Evolutionary conservation across 2,797 vertebrate genomes (phyloP), one percentile per base, ranked within the genome.

Genomic region (Gorsachius magnificus): DNA sequence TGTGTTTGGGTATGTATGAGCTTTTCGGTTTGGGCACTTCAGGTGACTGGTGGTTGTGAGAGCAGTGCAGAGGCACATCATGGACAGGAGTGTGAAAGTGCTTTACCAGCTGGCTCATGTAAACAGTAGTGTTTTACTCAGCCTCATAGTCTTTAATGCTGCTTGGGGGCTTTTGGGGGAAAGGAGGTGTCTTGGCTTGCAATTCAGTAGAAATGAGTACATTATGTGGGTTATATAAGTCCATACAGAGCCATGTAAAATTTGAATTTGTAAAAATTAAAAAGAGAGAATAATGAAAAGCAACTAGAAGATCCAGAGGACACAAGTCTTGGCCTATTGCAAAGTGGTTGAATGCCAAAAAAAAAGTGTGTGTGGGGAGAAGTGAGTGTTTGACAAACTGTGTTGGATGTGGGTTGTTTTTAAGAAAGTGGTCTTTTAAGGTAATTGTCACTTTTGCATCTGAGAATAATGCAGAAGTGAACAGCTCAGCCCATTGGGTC

Each of bases 381-480:
- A 83, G 33, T 0, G 3, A 58, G 24, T 38, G 25, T 92, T 83
- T 90, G 74, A 63, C 33, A 94, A 88, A 83, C n/a, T 80, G 54
- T 41, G 82, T 53, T n/a, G 28, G 41, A 80, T 80, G 31, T 54
- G n/a, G 57, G 18, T 90, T 90, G 60, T 78, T 97, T 97, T 93
- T 94, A 93, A 96, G 93, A 77, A 97, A 95, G 96, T 95, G 91
- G 77, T 96, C 86, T 89, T 85, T 77, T 66, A 80, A 65, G 79
- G 74, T 78, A 93, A 82, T 88, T 58, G 75, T 80, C 43, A 12
- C 41, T 93, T 79, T 87, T 94, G 83, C 94, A 72, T 38, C 36
- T 38, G 36, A 38, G 36, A 38, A 38, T 38, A 38, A 38, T 38
- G 36, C 36, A 38, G 36, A 38, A 38, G 70, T 43, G 78, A 96